A percentile compares a stretch with the other conserved stretches of the same genome.
Conservation (phyloP, 1,140 invertebrate species). For the Linepithema humile region DNA sequence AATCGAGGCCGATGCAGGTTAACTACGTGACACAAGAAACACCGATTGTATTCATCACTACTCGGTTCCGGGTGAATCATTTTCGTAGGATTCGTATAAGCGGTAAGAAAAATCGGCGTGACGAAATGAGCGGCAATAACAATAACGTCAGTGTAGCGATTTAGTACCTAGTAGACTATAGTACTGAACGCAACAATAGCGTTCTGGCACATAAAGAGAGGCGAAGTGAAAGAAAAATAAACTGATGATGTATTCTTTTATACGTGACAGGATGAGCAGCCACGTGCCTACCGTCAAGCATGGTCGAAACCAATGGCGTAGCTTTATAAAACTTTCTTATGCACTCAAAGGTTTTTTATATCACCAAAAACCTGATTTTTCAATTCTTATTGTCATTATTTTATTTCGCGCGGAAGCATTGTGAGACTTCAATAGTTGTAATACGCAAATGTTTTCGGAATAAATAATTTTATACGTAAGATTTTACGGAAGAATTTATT, state of each 20-base stretch:
- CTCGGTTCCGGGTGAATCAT: conserved; percentile 62
- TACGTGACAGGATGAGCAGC: conserved; percentile 71
- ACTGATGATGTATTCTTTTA: conserved; percentile 59
- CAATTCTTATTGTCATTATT: background rate
- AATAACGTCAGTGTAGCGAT: conserved; percentile 52
- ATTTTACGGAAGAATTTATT: background rate
- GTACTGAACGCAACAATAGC: conserved; percentile 54
- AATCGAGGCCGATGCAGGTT: background rate
- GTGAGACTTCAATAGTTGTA: background rate
- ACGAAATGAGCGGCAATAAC: conserved; percentile 10
- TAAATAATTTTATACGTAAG: background rate
- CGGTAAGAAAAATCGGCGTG: conserved; percentile 31
- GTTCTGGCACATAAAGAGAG: conserved; percentile 27
- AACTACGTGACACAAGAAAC: background rate
- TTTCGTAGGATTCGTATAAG: conserved; percentile 48
- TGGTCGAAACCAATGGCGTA: conserved; percentile 26
- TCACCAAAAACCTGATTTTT: background rate
- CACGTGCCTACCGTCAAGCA: conserved; percentile 61
- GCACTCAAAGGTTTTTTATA: background rate
- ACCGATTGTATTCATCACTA: background rate
- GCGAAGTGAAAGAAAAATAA: conserved; percentile 26
- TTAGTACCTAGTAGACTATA: background rate
- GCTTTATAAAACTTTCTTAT: background rate
- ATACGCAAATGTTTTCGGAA: background rate
- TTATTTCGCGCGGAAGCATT: background rate